Evolutionary conservation across 1,140 invertebrate genomes (phyloP), one percentile per base, ranked within the genome.

Genomic region (Zaprionus africanus): DNA sequence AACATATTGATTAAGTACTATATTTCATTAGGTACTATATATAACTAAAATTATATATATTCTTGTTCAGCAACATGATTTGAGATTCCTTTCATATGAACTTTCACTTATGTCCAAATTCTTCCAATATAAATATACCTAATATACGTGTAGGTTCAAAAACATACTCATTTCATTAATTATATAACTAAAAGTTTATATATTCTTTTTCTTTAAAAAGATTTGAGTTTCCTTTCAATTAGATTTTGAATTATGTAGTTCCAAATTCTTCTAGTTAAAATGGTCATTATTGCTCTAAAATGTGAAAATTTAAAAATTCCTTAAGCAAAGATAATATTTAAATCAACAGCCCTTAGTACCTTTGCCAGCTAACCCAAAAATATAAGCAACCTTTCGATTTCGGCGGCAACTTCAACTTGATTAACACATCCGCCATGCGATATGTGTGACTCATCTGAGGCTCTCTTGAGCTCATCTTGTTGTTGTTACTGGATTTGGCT

Each of bases 401-500:
- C 62, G 24, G 19, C 34, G 22, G 49, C 49, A 34, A 19, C 17
- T 38, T n/a, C 34, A 17, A 17, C 34, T 64, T 64, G 28, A 64
- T 54, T 17, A 22, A 51, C 46, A 63, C 61, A 65, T 65, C 63
- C 63, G 63, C 53, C n/a, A 41, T 9, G 24, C 12, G 13, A 17
- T 41, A 7, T 51, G 19, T 51, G 51, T 51, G 51, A 65, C 51
- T 65, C 63, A 65, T 65, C 51, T 6, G 6, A 65, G 51, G 15
- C 36, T 31, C 63, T 56, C 63, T 65, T 65, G 51, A 57, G 19
- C 9, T 57, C 51, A n/a, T 19, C 36, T 43, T 36, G 59, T 56
- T 26, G 19, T 34, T 61, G 53, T 28, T 64, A 46, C 19, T 36
- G 69, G 68, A 31, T 66, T 53, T 51, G 56, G 43, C 56, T 73